Base-by-base conservation (phyloP, 2,888 invertebrate genomes). In the Subacronicta megacephala region DNA sequence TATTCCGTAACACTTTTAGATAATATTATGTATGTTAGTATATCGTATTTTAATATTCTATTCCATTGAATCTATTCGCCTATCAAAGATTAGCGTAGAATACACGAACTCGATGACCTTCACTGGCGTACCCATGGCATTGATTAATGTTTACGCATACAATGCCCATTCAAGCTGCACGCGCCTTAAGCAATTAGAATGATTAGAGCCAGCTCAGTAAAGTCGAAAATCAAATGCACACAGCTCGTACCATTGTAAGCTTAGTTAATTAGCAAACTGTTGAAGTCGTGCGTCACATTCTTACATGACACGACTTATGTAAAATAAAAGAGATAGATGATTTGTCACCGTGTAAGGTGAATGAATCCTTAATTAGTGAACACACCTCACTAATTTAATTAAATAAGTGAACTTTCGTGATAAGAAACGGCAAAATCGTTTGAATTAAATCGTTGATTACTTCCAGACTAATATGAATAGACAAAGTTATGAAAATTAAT, bases 111-210 rank as follows among this genome's bases (percentile, higher is more conserved):
- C 71, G 68, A 58, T 82, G 89, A 89, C 92, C 92, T 92, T 91
- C 88, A 67, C 70, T 70, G 78, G 80, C 82, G 84, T 87, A 89
- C 78, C 85, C 89, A 87, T 90, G 90, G 89, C 91, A 91, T 90
- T 92, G 90, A 91, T 91, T 88, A 89, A 88, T 89, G 83, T 87
- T 88, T 88, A 89, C 88, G 85, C 87, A 90, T 88, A 90, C 89
- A 90, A 90, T 88, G 84, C 84, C 80, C 88, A 89, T 90, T 89
- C 86, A 88, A 78, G 72, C 70, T 77, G 62, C 62, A 68, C 53
- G 59, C 70, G 62, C 62, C 67, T 62, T 62, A 55, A 56, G 58
- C 75, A 71, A 85, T 80, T 82, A 78, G 75, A 77, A 75, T 66
- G 74, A 78, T 80, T 87, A 84, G 62, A 18, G 4, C 37, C 10